Evolutionary conservation across 1,140 invertebrate species (phyloP), one percentile per base, ranked within the genome.

Genomic region (Drosophila melanica): DNA sequence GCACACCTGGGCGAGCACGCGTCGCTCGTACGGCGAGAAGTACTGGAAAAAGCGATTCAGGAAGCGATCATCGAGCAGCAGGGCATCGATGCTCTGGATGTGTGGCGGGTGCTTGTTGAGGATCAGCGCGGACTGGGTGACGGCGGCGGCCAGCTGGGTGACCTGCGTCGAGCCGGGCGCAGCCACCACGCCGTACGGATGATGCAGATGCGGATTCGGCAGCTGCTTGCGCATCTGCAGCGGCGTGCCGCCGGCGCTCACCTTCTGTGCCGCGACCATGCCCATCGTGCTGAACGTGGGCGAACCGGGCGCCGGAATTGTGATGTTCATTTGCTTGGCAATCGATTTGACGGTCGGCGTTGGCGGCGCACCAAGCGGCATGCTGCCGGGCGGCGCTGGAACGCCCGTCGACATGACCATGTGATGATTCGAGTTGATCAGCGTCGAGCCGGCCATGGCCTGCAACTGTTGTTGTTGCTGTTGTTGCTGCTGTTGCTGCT

Each of bases 31-130:
- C 0, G 96, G 93, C 44, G 94, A 95, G 90, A 98, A 98, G 90
- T 97, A 98, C 12, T 95, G 93, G 93, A 98, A 98, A 93, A 98
- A 97, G 69, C 94, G 93, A 20, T 93, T 93, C 9, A 98, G 94
- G 92, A 98, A 98, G 67, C 95, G 93, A 68, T 98, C 97, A 85
- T 98, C 97, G 71, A 95, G 92, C 80, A 97, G 94, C 67, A 98
- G 93, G 77, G 97, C 96, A 14, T 95, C 94, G 94, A 96, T 96
- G 47, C 94, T 93, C 14, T 95, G 92, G 4, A 94, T 93, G 27
- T 92, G 91, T 4, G 92, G 93, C 93, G 73, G 33, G 92, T 87
- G 84, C 57, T 87, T 91, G 57, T 90, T 87, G 23, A 91, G 51
- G 35, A 91, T 90, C 6, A 91, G 63, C 39, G 90, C 62, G 23